These are phyloP conservation scores for Microcebus griseorufus DNA, from an alignment of 2,113 vertebrate species.

Conservation along the genomic window DNA sequence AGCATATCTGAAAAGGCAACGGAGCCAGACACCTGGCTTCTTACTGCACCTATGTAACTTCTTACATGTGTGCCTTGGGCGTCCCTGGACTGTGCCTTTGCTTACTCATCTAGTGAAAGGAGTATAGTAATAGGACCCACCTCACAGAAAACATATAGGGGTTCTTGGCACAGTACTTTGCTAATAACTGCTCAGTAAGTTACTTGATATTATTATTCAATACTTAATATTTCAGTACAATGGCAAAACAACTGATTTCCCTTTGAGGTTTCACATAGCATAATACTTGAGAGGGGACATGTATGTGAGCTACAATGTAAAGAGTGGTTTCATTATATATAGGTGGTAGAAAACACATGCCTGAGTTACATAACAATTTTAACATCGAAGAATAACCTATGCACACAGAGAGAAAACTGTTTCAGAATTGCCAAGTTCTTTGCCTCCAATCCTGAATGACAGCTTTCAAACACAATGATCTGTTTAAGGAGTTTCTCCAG, in stretches of 20 bases:
- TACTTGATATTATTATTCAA: background rate
- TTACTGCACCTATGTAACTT: accelerated
- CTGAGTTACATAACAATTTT: background rate
- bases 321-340: background rate
- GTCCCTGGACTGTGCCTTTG: background rate
- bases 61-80: background rate
- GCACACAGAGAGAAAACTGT: background rate
- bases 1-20: background rate
- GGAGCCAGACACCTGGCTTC: background rate
- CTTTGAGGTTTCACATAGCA: background rate
- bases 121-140: background rate
- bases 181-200: background rate
- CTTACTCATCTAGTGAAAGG: background rate
- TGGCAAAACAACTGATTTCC: background rate
- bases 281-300: background rate
- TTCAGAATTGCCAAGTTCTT: background rate
- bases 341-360: background rate
- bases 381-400: background rate
- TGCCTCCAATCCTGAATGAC: background rate
- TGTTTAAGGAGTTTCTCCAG: background rate
- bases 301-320: background rate
- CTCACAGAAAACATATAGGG: accelerated
- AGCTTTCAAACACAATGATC: background rate
- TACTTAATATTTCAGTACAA: background rate
- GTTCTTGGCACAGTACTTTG: background rate